Percentiles rank a stretch among this genome's conserved stretches.
phyloP scores from a whole-genome alignment of 2,113 vertebrate species.

The Pipra filicauda region DNA sequence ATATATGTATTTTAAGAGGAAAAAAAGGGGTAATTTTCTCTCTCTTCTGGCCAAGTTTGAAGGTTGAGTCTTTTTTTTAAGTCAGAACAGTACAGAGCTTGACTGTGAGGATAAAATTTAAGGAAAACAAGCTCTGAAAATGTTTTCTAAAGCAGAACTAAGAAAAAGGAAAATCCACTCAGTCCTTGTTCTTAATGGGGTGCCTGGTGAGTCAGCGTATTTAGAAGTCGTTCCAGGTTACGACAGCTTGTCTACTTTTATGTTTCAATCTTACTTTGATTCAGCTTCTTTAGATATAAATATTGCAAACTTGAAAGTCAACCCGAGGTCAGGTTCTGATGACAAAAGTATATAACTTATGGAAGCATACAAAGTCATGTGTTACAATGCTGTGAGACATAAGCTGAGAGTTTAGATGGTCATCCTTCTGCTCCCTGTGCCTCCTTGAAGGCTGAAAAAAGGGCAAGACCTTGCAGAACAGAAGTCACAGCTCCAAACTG shows the following conservation, averaged over 20 bases:
- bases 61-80: background rate
- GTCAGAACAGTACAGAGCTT: background rate
- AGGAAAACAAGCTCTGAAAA: background rate
- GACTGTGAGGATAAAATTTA: background rate
- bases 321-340: background rate
- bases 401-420: background rate
- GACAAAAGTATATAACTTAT: background rate
- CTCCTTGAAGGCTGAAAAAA: background rate
- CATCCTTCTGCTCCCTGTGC: background rate
- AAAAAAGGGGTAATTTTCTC: background rate
- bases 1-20: background rate
- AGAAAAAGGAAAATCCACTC: background rate
- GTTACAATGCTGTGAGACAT: background rate
- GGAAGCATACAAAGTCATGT: background rate
- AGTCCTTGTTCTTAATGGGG: background rate
- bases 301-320: conserved; percentile 35
- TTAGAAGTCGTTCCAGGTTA: background rate
- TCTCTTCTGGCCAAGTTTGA: background rate
- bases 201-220: background rate
- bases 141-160: background rate
- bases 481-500: background rate
- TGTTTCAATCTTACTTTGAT: background rate
- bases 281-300: background rate
- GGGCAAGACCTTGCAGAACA: background rate
- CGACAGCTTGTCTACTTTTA: background rate